Base-by-base conservation (phyloP, 2,797 vertebrate genomes). In the Pterois miles region DNA sequence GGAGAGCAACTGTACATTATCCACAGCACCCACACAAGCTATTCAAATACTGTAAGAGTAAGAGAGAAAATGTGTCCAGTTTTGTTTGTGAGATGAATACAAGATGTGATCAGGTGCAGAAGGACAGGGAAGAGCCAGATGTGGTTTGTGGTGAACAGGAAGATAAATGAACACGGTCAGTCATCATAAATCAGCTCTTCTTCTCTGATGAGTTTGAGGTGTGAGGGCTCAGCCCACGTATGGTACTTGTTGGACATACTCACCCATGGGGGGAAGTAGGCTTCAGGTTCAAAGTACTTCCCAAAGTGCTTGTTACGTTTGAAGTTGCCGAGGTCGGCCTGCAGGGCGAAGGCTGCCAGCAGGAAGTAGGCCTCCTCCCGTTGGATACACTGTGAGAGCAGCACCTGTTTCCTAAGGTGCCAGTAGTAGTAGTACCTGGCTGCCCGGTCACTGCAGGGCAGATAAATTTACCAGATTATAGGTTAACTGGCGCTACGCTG, bases 341-440 rank as follows among this genome's bases (percentile, higher is more conserved):
- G 98, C 50, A 99, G 96, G 50, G 98, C 98, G 9, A 98, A 99
- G 88, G 98, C 97, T 0, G 98, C 98, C 89, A 99, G 95, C 56
- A 99, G 96, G 94, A 99, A 99, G 87, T 99, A 99, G 12, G 97
- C 98, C 86, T 99, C 98, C 59, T 99, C 98, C 20, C 97, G 89
- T 74, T 97, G 96, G 75, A 96, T 94, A 10, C 98, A 99, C 93
- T 98, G 97, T 0, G 98, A 99, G 43, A 96, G 96, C 79, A 99
- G 94, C 82, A 98, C 96, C 93, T 99, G 97, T 82, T 99, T 99
- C 94, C 97, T 94, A 86, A 99, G 91, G 95, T 99, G 98, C 97
- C 98, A 99, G 94, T 99, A 99, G 93, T 99, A 99, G 86, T 98
- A 99, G 91, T 97, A 99, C 58, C 97, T 95, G 4, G 98, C 98